These are phyloP conservation scores for Chionoecetes opilio DNA, from an alignment of 1,140 invertebrate species.

Conservation along the genomic window DNA sequence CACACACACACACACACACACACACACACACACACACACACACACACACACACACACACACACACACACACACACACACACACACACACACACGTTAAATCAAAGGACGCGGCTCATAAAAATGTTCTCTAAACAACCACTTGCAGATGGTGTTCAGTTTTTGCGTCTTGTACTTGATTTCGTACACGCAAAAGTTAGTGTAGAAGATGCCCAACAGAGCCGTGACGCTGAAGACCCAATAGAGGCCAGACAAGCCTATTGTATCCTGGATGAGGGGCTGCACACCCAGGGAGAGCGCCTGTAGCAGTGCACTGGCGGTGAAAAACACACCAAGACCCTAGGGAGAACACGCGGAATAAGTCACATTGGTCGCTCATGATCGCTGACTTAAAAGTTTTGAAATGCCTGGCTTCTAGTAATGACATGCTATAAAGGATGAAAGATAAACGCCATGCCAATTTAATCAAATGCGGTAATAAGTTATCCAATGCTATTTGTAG, in stretches of 20 bases:
- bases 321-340: background rate
- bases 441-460: background rate
- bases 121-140: background rate
- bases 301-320: background rate
- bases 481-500: background rate
- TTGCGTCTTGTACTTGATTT: background rate
- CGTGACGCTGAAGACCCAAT: background rate
- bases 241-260: background rate
- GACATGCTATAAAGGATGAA: background rate
- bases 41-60: too few species aligned
- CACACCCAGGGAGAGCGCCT: background rate
- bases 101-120: background rate
- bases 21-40: too few species aligned
- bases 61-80: too few species aligned
- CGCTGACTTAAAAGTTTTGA: background rate
- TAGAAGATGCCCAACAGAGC: background rate
- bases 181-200: background rate
- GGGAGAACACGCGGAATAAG: background rate
- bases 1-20: too few species aligned
- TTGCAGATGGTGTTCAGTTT: background rate
- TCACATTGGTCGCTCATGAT: background rate
- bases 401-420: background rate
- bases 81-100: too few species aligned
- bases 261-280: background rate
- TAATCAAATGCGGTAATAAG: background rate